phyloP scores from a whole-genome alignment of 1,140 invertebrate genomes.

The Drosophila paulistorum region DNA sequence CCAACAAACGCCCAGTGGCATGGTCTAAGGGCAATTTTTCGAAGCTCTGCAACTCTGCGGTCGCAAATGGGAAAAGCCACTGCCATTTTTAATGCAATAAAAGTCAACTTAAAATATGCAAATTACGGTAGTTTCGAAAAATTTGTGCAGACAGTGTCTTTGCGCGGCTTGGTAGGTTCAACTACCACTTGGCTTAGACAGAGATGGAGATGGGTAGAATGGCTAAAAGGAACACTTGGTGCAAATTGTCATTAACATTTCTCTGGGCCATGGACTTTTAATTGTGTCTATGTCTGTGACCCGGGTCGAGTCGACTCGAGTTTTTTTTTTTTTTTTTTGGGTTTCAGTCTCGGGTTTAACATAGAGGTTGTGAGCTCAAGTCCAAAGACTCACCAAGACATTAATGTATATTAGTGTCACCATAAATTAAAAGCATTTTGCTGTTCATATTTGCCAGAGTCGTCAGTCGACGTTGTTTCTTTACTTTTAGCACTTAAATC shows the following conservation, averaged over 20 bases:
- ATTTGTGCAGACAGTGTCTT: slow-evolving; percentile 69
- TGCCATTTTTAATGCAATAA: slow-evolving; percentile 81
- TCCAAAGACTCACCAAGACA: slow-evolving; percentile 61
- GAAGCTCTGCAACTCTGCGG: slow-evolving; percentile 45
- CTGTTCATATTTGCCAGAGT: slow-evolving; percentile 72
- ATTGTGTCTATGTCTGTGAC: slow-evolving; percentile 65
- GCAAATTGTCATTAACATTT: slow-evolving; percentile 77
- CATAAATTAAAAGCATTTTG: slow-evolving; percentile 80
- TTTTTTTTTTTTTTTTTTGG: not conserved
- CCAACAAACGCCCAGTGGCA: slow-evolving; percentile 37
- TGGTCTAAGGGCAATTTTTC: not conserved
- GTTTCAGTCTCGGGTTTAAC: slow-evolving; percentile 19
- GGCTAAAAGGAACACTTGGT: slow-evolving; percentile 36
- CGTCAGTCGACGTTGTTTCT: slow-evolving; percentile 7
- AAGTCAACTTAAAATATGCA: slow-evolving; percentile 81
- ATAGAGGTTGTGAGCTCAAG: slow-evolving; percentile 47
- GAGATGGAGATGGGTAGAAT: not conserved
- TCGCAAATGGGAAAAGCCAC: slow-evolving; percentile 68
- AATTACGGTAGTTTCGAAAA: slow-evolving; percentile 78
- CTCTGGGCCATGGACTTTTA: slow-evolving; percentile 79
- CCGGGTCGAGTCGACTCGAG: not conserved
- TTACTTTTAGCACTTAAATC: slow-evolving; percentile 61
- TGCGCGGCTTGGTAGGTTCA: slow-evolving; percentile 3
- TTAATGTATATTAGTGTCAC: slow-evolving; percentile 81
- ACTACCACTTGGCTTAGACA: not conserved